Percentiles rank a stretch among this genome's conserved stretches.
phyloP scores from a whole-genome alignment of 2,113 vertebrate genomes.

The Sprattus sprattus region DNA sequence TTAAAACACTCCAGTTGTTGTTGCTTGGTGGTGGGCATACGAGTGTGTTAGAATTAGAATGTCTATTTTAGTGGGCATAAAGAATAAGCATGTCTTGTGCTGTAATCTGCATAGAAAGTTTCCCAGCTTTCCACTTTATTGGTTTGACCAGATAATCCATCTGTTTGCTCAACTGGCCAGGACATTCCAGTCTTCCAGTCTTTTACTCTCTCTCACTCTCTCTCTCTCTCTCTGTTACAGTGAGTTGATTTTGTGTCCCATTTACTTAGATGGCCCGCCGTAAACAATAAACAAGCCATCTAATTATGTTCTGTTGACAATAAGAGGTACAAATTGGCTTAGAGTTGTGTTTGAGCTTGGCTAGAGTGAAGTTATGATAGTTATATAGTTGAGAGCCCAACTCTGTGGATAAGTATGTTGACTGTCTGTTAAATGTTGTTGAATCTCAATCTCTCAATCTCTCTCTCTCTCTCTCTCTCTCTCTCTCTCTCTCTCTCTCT shows the following conservation, averaged over 20 bases:
- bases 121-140: too few relatives aligned
- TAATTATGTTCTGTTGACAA: not conserved
- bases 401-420: not conserved
- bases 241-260: too few relatives aligned
- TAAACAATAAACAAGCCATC: not conserved
- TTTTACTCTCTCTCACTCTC: conserved; percentile 56
- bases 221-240: conserved; percentile 58
- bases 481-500: conserved; percentile 57
- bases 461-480: conserved; percentile 59
- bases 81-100: too few relatives aligned
- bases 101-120: too few relatives aligned
- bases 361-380: not conserved
- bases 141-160: too few relatives aligned
- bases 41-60: too few relatives aligned
- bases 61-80: too few relatives aligned
- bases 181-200: not conserved
- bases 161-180: too few relatives aligned
- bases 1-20: not conserved
- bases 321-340: not conserved
- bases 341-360: not conserved
- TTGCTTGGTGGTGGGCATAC: too few relatives aligned
- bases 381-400: too few relatives aligned
- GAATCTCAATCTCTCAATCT: too few relatives aligned
- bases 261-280: too few relatives aligned
- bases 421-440: not conserved